phyloP scores from a whole-genome alignment of 2,797 vertebrate species.

The Rhinatrema bivittatum region DNA sequence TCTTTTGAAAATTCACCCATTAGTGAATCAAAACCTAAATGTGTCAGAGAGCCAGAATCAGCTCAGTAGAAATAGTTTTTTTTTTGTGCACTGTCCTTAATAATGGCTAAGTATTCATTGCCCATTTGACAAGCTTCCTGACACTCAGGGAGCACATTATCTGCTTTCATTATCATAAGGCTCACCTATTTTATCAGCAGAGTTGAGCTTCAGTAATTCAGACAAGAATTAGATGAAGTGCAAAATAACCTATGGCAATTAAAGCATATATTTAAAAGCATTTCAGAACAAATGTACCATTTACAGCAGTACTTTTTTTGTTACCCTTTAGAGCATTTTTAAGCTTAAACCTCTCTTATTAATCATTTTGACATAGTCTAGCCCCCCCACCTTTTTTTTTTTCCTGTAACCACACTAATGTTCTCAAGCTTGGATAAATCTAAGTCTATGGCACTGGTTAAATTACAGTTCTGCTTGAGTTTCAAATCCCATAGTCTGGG shows the following conservation, averaged over 20 bases:
- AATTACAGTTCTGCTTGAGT: constrained; percentile 29
- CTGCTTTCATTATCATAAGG: constrained; percentile 26
- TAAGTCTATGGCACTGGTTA: constrained; percentile 30
- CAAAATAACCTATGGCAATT: constrained; percentile 38
- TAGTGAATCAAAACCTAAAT: too few species aligned
- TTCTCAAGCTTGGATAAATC: constrained; percentile 27
- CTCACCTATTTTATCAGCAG: constrained; percentile 34
- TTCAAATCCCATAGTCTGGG: constrained; percentile 36
- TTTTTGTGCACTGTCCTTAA: constrained; percentile 9
- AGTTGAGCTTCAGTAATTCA: constrained; percentile 43
- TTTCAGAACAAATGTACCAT: constrained; percentile 33
- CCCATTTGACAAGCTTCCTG: constrained; percentile 24
- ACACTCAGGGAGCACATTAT: constrained; percentile 30
- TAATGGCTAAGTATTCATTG: constrained; percentile 23
- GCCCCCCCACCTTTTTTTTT: too few species aligned
- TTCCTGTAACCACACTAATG: constrained; percentile 10
- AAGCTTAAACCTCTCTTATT: constrained; percentile 24
- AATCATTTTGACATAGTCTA: constrained; percentile 34
- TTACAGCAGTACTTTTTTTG: constrained; percentile 21
- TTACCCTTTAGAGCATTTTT: constrained; percentile 31
- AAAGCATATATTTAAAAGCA: constrained; percentile 42
- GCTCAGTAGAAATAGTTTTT: too few species aligned
- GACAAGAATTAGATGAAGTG: constrained; percentile 35
- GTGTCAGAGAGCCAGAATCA: too few species aligned
- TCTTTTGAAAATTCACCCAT: too few species aligned